Evolutionary conservation across 2,888 invertebrate species (phyloP), one percentile per base, ranked within the genome.

Genomic region (Cantharis rustica): DNA sequence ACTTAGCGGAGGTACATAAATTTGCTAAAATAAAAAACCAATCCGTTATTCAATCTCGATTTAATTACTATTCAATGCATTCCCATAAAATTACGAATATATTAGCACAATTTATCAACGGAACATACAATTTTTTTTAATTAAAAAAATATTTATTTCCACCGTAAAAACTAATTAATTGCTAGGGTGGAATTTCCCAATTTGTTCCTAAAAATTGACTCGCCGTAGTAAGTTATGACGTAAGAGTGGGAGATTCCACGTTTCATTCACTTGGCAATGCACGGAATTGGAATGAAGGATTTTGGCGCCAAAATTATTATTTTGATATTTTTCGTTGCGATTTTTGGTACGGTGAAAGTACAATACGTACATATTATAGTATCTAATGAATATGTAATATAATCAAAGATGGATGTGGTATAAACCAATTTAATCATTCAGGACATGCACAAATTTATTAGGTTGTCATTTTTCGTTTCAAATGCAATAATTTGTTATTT

Each of bases 131-230:
- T 13, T 31, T 31, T 13, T 31, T 31, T 11, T 31, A 31, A 31
- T 11, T 31, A 31, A 1, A n/a, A n/a, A 31, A 13, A 31, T 20
- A 20, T 4, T 20, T 3, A 2, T 20, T 20, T 20, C 20, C n/a
- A n/a, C n/a, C n/a, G n/a, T n/a, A n/a, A n/a, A n/a, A n/a, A 1
- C 23, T 23, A 47, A 47, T 47, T 47, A 47, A n/a, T 47, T n/a
- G 5, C 7, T 10, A 61, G 70, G 73, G 69, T 17, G 69, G 73
- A 69, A 61, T 69, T 27, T 20, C n/a, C 69, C 26, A 63, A 73
- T 63, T 23, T 73, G 16, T 47, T 72, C 61, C 64, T 31, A 63
- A 64, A 64, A 20, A 64, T 64, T 13, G 20, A 3, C 11, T 64
- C 20, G 64, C 13, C 20, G 64, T 62, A 16, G 23, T 26, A 47